These are phyloP conservation scores for Barbus barbus DNA, from an alignment of 2,113 vertebrate species.

Conservation along the genomic window DNA sequence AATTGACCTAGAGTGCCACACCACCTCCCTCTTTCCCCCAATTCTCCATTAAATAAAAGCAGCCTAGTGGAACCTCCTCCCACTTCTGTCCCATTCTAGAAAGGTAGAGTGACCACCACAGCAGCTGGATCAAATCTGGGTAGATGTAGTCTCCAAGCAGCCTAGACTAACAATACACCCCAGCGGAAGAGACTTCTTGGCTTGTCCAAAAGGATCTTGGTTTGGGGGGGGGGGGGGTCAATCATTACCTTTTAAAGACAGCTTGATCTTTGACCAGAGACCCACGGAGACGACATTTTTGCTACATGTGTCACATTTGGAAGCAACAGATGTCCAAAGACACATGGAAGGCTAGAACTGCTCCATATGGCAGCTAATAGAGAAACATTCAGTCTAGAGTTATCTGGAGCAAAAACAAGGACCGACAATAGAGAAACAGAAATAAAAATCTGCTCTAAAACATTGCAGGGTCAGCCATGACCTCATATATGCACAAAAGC, in stretches of 20 bases:
- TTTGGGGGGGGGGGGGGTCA: neutral
- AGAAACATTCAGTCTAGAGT: neutral
- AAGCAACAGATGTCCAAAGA: conserved; percentile 43
- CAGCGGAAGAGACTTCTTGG: neutral
- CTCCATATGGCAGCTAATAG: conserved; percentile 42
- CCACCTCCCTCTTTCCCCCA: neutral
- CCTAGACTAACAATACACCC: neutral
- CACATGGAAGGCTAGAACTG: conserved; percentile 26
- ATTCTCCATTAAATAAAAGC: conserved; percentile 35
- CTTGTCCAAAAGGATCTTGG: neutral
- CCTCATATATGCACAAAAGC: neutral
- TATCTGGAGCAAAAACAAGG: conserved; percentile 35
- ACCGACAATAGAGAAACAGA: neutral
- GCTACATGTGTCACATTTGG: conserved; percentile 15
- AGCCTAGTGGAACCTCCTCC: conserved; percentile 25
- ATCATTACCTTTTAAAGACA: conserved; percentile 32
- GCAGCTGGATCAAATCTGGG: neutral
- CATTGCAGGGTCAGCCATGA: neutral
- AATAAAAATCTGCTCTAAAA: neutral
- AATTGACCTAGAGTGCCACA: conserved; percentile 23
- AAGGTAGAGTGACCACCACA: conserved; percentile 3
- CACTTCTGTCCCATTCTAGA: neutral
- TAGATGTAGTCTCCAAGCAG: neutral
- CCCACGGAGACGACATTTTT: neutral
- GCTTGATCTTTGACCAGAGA: conserved; percentile 34